Conservation (phyloP, 1,140 invertebrate species). For the Eurosta solidaginis region DNA sequence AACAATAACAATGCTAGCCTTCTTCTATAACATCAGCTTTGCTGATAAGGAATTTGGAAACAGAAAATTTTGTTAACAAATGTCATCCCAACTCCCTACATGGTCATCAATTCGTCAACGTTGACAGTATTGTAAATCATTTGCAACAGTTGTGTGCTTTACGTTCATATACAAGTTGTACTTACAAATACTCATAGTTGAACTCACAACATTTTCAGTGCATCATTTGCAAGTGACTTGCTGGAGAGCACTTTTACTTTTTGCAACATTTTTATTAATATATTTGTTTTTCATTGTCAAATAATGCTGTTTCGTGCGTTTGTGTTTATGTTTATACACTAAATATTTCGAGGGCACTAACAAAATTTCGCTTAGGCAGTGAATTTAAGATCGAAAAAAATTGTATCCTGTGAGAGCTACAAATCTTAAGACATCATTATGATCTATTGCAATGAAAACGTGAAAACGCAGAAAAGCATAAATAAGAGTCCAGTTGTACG, state of each 20-base stretch:
- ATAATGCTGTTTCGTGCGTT: not conserved
- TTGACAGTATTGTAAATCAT: conserved; percentile 20
- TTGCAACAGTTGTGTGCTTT: conserved; percentile 7
- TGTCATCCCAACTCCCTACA: not conserved
- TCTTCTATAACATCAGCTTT: no score
- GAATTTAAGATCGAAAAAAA: no score
- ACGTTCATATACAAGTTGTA: not conserved
- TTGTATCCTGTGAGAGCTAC: no score
- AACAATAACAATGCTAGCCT: no score
- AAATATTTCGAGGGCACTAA: no score
- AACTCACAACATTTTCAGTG: not conserved
- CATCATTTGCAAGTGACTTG: not conserved
- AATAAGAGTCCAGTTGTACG: no score
- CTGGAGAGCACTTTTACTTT: conserved; percentile 15
- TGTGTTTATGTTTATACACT: not conserved
- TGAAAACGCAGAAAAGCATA: no score
- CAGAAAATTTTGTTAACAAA: not conserved
- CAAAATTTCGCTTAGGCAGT: no score
- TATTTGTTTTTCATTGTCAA: conserved; percentile 10
- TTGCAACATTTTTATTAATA: not conserved
- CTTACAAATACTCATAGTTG: not conserved
- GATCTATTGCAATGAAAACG: no score
- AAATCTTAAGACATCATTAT: no score
- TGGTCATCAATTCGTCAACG: conserved; percentile 14
- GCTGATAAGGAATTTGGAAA: no score